Evolutionary conservation across 1,140 invertebrate genomes (phyloP).

Genomic region (Microvelia longipes): DNA sequence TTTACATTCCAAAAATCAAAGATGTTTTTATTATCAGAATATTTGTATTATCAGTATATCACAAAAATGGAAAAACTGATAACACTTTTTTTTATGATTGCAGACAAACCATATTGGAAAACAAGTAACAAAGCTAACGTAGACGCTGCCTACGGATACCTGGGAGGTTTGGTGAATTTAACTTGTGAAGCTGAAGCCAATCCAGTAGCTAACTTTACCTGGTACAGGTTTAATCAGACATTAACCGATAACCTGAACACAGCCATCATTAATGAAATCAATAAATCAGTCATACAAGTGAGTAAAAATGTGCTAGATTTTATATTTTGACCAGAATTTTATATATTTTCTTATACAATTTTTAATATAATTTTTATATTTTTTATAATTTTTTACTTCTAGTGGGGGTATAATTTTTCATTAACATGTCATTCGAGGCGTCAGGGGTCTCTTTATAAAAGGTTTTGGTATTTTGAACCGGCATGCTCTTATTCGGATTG

Average conservation of each 20-base stretch:
- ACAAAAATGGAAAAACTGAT: too few species aligned
- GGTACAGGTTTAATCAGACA: constrained; percentile 28
- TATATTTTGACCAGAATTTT: neutral
- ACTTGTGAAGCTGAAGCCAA: constrained; percentile 39
- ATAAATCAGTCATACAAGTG: constrained; percentile 26
- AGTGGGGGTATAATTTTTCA: too few species aligned
- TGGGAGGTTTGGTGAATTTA: constrained; percentile 36
- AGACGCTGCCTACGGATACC: constrained; percentile 29
- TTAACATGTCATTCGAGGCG: too few species aligned
- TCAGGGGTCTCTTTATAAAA: too few species aligned
- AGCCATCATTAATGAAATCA: constrained; percentile 22
- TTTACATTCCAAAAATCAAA: too few species aligned
- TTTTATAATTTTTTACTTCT: too few species aligned
- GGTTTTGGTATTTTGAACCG: too few species aligned
- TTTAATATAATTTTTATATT: too few species aligned
- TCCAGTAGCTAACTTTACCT: constrained; percentile 38
- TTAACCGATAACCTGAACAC: constrained; percentile 6
- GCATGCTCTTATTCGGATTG: too few species aligned
- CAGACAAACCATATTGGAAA: constrained; percentile 30
- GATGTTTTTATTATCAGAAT: too few species aligned
- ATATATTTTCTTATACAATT: too few species aligned
- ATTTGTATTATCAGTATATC: too few species aligned
- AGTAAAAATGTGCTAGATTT: neutral
- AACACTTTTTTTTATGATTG: neutral
- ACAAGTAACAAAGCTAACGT: constrained; percentile 21